Evolutionary conservation across 2,113 vertebrate genomes (phyloP).

Genomic region (Carlito syrichta): DNA sequence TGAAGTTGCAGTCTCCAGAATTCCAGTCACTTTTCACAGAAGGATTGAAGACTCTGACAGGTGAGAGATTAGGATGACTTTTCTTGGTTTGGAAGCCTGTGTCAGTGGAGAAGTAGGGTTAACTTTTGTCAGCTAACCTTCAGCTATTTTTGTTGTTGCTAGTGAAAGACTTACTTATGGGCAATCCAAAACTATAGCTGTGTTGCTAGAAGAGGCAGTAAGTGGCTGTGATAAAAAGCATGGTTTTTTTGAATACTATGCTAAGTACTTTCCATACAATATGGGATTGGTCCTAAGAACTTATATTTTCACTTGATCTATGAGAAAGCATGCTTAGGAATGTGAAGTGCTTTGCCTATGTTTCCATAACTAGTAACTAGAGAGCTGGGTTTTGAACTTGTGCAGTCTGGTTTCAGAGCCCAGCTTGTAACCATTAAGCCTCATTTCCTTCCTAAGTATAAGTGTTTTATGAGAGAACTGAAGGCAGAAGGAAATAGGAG

Average conservation of each 20-base stretch:
- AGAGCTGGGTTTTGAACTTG: not conserved
- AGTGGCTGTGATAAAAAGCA: not conserved
- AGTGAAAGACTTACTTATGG: not conserved
- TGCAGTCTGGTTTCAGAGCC: not conserved
- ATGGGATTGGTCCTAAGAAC: not conserved
- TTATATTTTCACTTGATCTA: not conserved
- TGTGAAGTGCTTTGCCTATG: not conserved
- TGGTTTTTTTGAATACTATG: not conserved
- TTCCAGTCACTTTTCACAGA: slow-evolving; percentile 93
- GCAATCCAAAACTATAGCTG: not conserved
- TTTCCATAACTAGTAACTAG: not conserved
- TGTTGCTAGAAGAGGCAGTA: not conserved
- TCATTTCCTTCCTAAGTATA: not conserved
- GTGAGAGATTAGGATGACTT: slow-evolving; percentile 74
- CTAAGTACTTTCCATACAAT: not conserved
- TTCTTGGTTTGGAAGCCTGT: not conserved
- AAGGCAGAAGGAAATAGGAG: not conserved
- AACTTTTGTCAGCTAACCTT: not conserved
- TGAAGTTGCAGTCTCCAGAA: slow-evolving; percentile 91
- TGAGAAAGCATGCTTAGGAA: not conserved
- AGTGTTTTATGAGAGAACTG: not conserved
- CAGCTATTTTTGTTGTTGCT: not conserved
- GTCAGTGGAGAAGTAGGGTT: not conserved
- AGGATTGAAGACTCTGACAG: slow-evolving; percentile 89
- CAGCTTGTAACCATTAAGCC: not conserved